Evolutionary conservation across 2,888 invertebrate species (phyloP), one percentile per base, ranked within the genome.

Genomic region (Synergus umbraculus): DNA sequence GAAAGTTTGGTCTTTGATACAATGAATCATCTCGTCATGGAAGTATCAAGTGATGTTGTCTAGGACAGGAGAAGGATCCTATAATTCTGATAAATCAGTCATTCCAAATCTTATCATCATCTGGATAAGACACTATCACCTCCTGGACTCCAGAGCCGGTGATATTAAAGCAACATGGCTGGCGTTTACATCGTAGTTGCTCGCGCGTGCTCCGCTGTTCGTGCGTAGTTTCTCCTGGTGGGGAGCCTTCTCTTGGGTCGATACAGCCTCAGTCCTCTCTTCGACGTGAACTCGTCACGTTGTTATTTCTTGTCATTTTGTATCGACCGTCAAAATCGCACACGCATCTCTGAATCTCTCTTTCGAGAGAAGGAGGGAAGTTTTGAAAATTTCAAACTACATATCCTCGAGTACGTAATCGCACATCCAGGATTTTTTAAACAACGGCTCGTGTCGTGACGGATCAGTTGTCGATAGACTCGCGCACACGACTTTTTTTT

Each of bases 251-350:
- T 86, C 86, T 84, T 86, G 89, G 90, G 90, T 91, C 91, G 91
- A 91, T 91, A 94, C 93, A 88, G 93, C 93, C 92, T 93, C 93
- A 93, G 92, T 93, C 92, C 93, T 93, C 93, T 93, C 92, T 92
- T 93, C 92, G 93, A 93, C 93, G 92, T 92, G 91, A 89, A 89
- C 91, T 89, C 89, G 93, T 92, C 92, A 92, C 92, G 90, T 82
- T 77, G 83, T 65, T 76, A 67, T 60, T 58, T 66, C 22, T 78
- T 76, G 76, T 63, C 37, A 49, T 29, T 44, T 64, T 73, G 44
- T 76, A 63, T 18, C 44, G 60, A 54, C 76, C 54, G 41, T 54
- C 46, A 49, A 41, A 67, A 79, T 76, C 76, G 54, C 77, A 79
- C 81, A 80, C 80, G 80, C 3, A 54, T 80, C 12, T 69, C 76